These are phyloP conservation scores for Thaumetopoea pityocampa DNA, from an alignment of 1,140 invertebrate species.

Conservation along the genomic window DNA sequence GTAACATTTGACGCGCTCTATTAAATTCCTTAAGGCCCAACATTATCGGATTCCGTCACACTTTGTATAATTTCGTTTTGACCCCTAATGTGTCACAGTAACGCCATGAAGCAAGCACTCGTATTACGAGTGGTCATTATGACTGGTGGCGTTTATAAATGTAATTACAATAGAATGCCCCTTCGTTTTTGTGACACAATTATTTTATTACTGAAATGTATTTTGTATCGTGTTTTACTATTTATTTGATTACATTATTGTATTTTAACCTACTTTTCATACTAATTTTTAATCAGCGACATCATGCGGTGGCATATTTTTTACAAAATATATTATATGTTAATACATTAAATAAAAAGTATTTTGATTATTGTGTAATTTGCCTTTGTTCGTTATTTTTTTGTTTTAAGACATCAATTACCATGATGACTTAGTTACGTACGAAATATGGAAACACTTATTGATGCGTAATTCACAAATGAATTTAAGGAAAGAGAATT, in stretches of 20 bases:
- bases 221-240: slow-evolving; percentile 14
- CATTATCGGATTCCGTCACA: slow-evolving; percentile 71
- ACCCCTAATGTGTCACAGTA: slow-evolving; percentile 59
- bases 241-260: slow-evolving; percentile 5
- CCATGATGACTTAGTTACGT: no score
- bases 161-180: slow-evolving; percentile 55
- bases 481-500: no score
- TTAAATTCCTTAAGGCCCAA: slow-evolving; percentile 44
- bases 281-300: no score
- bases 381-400: no score
- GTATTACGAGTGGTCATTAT: slow-evolving; percentile 55
- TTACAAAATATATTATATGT: no score
- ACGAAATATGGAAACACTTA: no score
- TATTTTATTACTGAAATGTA: slow-evolving; percentile 8
- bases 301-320: no score
- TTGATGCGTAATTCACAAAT: no score
- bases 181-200: slow-evolving; percentile 45
- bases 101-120: slow-evolving; percentile 55
- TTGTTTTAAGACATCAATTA: no score
- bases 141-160: slow-evolving; percentile 43
- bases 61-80: slow-evolving; percentile 50
- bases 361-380: no score
- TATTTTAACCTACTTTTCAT: no score
- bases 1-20: slow-evolving; percentile 49
- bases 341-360: no score